Percentiles rank a stretch among this genome's conserved stretches.
Conservation (phyloP, 2,797 vertebrate genomes). For the Pogoniulus pusillus region DNA sequence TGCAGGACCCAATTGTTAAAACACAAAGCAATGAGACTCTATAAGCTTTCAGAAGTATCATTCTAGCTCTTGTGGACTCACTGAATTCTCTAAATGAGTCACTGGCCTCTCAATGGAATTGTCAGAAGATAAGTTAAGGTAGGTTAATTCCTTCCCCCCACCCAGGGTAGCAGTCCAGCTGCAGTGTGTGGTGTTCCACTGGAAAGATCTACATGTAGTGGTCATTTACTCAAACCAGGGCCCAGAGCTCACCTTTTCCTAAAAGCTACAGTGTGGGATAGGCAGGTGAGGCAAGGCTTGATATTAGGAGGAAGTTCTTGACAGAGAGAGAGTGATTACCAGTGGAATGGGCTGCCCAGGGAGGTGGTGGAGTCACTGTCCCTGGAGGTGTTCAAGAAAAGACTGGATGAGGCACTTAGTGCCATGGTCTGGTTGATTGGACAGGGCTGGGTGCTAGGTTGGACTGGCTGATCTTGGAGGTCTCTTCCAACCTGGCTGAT, state of each 20-base stretch:
- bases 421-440: too few relatives aligned
- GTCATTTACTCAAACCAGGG: neutral
- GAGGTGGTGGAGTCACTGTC: too few relatives aligned
- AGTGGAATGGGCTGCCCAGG: too few relatives aligned
- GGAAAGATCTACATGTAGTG: slow-evolving; percentile 32
- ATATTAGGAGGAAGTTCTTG: too few relatives aligned
- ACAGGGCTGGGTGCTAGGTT: too few relatives aligned
- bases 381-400: too few relatives aligned
- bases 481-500: too few relatives aligned
- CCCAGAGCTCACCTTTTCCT: slow-evolving; percentile 22
- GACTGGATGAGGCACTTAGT: too few relatives aligned
- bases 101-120: slow-evolving; percentile 46
- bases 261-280: slow-evolving; percentile 19
- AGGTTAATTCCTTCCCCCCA: slow-evolving; percentile 20
- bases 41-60: slow-evolving; percentile 56
- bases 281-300: too few relatives aligned
- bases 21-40: slow-evolving; percentile 41
- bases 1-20: slow-evolving; percentile 52
- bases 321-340: too few relatives aligned
- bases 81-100: slow-evolving; percentile 61
- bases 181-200: neutral
- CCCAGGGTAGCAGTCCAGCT: slow-evolving; percentile 39
- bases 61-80: slow-evolving; percentile 37
- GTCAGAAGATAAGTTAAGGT: slow-evolving; percentile 32
- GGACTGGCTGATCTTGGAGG: too few relatives aligned